Evolutionary conservation across 2,797 vertebrate species (phyloP).

Genomic region (Hippopotamyrus pictus): DNA sequence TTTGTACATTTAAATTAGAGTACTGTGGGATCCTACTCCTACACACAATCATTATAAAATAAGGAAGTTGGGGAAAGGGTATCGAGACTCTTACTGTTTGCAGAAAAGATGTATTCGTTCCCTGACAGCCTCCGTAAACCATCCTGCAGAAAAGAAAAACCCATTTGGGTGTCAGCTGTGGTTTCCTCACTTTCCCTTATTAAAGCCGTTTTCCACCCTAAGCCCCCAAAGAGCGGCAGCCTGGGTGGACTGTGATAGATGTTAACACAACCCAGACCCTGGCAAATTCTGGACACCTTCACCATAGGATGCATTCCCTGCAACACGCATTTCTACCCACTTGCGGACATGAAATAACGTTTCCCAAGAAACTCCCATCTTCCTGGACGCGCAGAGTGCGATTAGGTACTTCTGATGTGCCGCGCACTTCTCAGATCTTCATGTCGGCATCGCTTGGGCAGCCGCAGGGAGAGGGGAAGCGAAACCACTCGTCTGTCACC

Average conservation of each 20-base stretch:
- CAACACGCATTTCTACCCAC: neutral
- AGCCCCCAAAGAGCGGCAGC: neutral
- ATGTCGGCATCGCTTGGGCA: neutral
- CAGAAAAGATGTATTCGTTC: slow-evolving; percentile 83
- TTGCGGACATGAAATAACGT: neutral
- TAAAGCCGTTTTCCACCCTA: neutral
- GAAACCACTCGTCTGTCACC: neutral
- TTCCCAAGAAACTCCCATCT: neutral
- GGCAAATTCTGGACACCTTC: neutral
- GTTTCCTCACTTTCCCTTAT: neutral
- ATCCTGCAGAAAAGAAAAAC: slow-evolving; percentile 65
- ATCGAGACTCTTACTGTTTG: slow-evolving; percentile 76
- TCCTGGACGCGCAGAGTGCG: neutral
- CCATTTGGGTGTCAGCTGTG: neutral
- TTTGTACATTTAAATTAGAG: neutral
- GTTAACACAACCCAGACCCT: neutral
- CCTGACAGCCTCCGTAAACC: slow-evolving; percentile 88
- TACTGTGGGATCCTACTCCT: neutral
- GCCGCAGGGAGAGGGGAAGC: neutral
- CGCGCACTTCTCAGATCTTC: neutral
- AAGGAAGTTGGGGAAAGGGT: neutral
- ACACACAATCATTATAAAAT: neutral
- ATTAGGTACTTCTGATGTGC: neutral
- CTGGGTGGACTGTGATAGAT: neutral
- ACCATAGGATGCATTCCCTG: neutral